These are phyloP conservation scores for Vireo griseus DNA, from an alignment of 2,797 vertebrate genomes.

Conservation along the genomic window DNA sequence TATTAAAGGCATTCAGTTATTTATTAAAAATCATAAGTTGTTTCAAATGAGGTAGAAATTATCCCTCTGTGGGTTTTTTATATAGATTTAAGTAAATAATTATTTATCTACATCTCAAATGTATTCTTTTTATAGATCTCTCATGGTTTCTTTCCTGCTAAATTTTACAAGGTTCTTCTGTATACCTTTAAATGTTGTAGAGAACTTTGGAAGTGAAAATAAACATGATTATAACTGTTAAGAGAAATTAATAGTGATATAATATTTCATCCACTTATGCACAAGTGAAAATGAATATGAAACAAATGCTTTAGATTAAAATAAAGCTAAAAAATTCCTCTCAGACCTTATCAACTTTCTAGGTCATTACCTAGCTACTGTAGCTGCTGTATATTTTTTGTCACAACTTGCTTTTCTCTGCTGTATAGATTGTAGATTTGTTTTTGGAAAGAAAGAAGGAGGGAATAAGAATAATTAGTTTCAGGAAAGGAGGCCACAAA, in stretches of 20 bases:
- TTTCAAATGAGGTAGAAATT: not conserved
- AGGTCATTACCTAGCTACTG: not conserved
- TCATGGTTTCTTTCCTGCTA: not conserved
- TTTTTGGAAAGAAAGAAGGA: not conserved
- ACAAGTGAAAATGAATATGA: not conserved
- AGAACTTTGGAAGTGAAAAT: not conserved
- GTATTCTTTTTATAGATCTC: not conserved
- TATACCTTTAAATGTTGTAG: not conserved
- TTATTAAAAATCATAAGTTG: not conserved
- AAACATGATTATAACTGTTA: not conserved
- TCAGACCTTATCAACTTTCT: not conserved
- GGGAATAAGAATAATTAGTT: not conserved
- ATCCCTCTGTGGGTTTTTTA: not conserved
- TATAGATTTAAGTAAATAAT: not conserved
- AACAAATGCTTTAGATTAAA: not conserved
- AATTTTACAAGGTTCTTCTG: not conserved
- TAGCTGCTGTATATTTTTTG: not conserved
- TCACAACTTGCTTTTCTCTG: not conserved
- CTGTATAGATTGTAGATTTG: not conserved
- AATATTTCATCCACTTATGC: not conserved
- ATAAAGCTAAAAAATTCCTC: not conserved
- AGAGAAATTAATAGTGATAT: not conserved
- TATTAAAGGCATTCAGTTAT: not conserved
- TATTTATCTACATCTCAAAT: not conserved
- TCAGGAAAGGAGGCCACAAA: not conserved